Evolutionary conservation across 2,888 invertebrate species (phyloP), one percentile per base, ranked within the genome.

Genomic region (Campaea margaritaria): DNA sequence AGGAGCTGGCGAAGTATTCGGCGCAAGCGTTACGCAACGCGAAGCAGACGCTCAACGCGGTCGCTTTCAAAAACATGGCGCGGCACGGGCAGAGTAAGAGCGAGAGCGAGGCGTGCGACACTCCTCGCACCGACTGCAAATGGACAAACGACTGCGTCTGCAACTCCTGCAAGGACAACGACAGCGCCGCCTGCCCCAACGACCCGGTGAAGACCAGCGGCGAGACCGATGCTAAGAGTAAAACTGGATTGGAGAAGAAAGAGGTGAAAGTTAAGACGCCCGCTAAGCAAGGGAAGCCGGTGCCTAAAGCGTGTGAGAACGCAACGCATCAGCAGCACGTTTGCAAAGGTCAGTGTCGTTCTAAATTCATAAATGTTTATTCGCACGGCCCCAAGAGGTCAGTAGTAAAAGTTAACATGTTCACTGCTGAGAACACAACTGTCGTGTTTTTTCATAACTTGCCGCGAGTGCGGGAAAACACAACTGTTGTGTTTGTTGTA

Each of bases 131-230:
- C 0, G 89, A 87, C 7, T 92, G 91, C 61, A 91, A 91, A 44
- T 91, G 88, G 83, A 91, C 92, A 0, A 90, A 81, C 2, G 91
- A 92, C 13, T 91, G 91, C 47, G 72, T 80, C 0, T 91, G 91
- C 31, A 78, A 68, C 0, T 75, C 82, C 0, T 91, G 91, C 34
- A 88, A 85, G 13, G 81, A 83, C 1, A 74, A 73, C 0, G 85
- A 85, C 0, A 75, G 69, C 10, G 69, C 80, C 0, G 75, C 81
- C 0, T 85, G 86, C 21, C 36, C 85, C 0, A 84, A 81, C 0
- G 86, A 87, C 47, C 79, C 85, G 0, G 84, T 83, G 38, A 86
- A 87, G 39, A 79, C 83, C 60, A 83, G 82, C 36, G 83, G 83
- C 38, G 86, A 86, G 34, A 78, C 79, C 10, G 77, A 76, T 52